A percentile compares a stretch with the other conserved stretches of the same genome.
These are phyloP conservation scores for Crocallis elinguaria DNA, from an alignment of 2,888 invertebrate species.

Conservation along the genomic window DNA sequence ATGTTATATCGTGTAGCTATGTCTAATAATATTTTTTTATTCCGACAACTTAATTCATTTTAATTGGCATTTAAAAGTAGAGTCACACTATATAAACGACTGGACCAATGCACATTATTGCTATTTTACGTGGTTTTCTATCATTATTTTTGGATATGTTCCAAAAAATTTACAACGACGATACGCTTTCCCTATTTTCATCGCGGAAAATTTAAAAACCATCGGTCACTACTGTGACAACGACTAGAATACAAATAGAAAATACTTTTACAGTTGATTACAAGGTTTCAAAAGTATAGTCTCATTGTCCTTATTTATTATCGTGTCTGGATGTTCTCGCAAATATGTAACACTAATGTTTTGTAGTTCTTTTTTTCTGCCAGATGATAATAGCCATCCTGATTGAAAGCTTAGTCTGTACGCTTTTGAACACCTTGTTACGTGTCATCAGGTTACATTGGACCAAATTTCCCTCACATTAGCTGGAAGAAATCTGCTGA, in stretches of 20 bases:
- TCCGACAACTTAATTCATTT: slow-evolving; percentile 9
- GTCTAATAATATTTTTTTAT: too few relatives aligned
- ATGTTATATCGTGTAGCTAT: too few relatives aligned
- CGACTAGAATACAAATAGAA: slow-evolving; percentile 78
- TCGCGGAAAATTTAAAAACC: slow-evolving; percentile 82
- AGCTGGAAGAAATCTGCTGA: too few relatives aligned
- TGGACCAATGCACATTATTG: slow-evolving; percentile 60
- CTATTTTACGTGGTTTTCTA: slow-evolving; percentile 71
- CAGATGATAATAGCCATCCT: too few relatives aligned
- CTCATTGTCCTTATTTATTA: slow-evolving; percentile 36
- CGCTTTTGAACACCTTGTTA: too few relatives aligned
- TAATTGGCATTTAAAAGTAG: slow-evolving; percentile 34
- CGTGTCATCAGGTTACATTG: too few relatives aligned
- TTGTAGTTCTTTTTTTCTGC: too few relatives aligned
- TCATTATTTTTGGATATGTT: slow-evolving; percentile 75
- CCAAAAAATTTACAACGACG: slow-evolving; percentile 79
- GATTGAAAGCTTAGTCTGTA: too few relatives aligned
- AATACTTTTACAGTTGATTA: slow-evolving; percentile 81
- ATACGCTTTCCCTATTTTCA: slow-evolving; percentile 84
- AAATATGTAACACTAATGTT: too few relatives aligned
- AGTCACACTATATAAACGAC: slow-evolving; percentile 31
- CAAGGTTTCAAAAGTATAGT: slow-evolving; percentile 56
- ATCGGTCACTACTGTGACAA: slow-evolving; percentile 82
- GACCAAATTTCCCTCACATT: too few relatives aligned
- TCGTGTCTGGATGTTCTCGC: slow-evolving; percentile 2